Percentiles rank a stretch among this genome's conserved stretches.
Evolutionary conservation across 2,113 vertebrate species (phyloP).

Genomic region (Entelurus aequoreus): DNA sequence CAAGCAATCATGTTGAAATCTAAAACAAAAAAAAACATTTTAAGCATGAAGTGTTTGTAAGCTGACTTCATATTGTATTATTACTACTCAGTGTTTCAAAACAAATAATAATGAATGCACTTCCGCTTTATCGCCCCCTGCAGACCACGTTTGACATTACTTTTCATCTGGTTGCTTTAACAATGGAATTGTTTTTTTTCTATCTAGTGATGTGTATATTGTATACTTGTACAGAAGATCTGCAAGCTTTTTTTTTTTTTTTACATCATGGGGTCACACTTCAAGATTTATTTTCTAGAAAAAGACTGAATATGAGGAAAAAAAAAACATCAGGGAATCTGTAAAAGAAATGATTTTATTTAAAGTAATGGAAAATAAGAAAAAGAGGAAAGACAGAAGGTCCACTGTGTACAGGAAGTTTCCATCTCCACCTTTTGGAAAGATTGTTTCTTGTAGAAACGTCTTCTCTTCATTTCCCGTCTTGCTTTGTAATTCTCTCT

Average conservation of each 20-base stretch:
- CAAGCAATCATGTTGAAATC: slow-evolving; percentile 9
- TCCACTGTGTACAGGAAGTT: slow-evolving; percentile 79
- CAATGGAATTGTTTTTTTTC: slow-evolving; percentile 27
- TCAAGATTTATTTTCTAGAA: slow-evolving; percentile 54
- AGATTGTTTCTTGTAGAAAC: slow-evolving; percentile 99
- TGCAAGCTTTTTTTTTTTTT: slow-evolving; percentile 56
- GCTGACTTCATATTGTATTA: neutral
- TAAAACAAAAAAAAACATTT: neutral
- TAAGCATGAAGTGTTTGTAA: slow-evolving; percentile 3
- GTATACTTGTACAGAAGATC: slow-evolving; percentile 73
- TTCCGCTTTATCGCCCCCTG: slow-evolving; percentile 30
- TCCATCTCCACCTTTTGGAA: slow-evolving; percentile 81
- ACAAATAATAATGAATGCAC: slow-evolving; percentile 48
- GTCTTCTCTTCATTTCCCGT: slow-evolving; percentile 77
- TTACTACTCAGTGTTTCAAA: slow-evolving; percentile 12
- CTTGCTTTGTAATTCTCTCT: slow-evolving; percentile 82
- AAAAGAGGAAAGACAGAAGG: slow-evolving; percentile 49
- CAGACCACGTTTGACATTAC: slow-evolving; percentile 53
- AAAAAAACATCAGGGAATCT: slow-evolving; percentile 76
- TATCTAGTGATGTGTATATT: slow-evolving; percentile 72
- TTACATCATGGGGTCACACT: slow-evolving; percentile 57
- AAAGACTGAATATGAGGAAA: slow-evolving; percentile 68
- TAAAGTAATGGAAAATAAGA: slow-evolving; percentile 37
- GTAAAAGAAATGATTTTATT: slow-evolving; percentile 76
- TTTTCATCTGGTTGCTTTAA: slow-evolving; percentile 36